Evolutionary conservation across 2,888 invertebrate species (phyloP), one percentile per base, ranked within the genome.

Genomic region (Thera obeliscata): DNA sequence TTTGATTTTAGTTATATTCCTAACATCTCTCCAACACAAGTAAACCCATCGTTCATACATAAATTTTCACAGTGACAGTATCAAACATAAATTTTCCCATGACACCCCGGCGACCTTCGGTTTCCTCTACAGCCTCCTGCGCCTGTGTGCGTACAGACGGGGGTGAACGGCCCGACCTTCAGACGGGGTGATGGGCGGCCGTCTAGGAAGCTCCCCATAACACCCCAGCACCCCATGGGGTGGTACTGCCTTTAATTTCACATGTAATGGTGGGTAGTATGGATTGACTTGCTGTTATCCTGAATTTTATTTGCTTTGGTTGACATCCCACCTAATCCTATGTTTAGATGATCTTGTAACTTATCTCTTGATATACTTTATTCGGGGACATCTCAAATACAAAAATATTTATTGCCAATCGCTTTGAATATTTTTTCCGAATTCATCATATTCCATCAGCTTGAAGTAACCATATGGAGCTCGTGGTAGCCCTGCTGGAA

Each of bases 91-190:
- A 54, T 63, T 62, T 69, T 66, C 59, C 68, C 64, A 69, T 65
- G 6, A 48, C 22, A 12, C 56, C 69, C 55, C 61, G n/a, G 48
- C 58, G 61, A 64, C 67, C 64, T 61, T 58, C 55, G 12, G 41
- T 33, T 52, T 55, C 66, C 22, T 56, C 52, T 57, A 36, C 55
- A 43, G 67, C 41, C 58, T 56, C 67, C 59, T 35, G 54, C 12
- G 64, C 56, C 43, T 58, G 69, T 67, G 68, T 67, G 68, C 62
- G 82, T 65, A 61, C 61, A 68, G 72, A 70, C 72, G 72, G 76
- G 88, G 90, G 87, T 92, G 89, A 92, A 90, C 86, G 89, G 79
- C 87, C 90, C 87, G 92, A 92, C 93, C 93, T 93, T 92, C 93
- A 93, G 92, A 92, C 92, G 71, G 74, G 80, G 74, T 72, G 78